These are phyloP conservation scores for Eidolon dupreanum DNA, from an alignment of 2,797 vertebrate species.

Conservation along the genomic window DNA sequence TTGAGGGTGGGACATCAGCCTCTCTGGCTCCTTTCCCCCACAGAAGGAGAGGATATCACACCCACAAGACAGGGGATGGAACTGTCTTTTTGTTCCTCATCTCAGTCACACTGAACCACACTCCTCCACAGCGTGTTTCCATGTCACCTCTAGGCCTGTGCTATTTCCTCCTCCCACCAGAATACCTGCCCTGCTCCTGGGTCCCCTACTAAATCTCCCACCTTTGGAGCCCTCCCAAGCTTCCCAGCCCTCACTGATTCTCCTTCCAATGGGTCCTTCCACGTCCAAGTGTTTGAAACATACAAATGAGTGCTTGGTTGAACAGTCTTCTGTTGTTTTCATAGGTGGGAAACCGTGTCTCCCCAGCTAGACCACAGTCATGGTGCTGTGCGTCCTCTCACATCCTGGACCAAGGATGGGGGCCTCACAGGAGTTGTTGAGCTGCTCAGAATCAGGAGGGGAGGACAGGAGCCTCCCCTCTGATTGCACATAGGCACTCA, in stretches of 20 bases:
- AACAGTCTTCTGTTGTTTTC: neutral
- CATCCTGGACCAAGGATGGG: neutral
- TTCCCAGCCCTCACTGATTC: neutral
- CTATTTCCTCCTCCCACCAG: neutral
- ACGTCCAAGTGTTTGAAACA: neutral
- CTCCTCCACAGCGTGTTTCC: fast-evolving
- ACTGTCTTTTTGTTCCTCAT: neutral
- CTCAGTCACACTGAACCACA: neutral
- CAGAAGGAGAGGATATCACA: neutral
- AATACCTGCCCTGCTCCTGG: neutral
- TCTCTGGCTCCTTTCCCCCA: neutral
- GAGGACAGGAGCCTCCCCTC: neutral
- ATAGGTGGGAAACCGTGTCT: neutral
- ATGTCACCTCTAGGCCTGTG: neutral
- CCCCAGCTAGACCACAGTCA: neutral
- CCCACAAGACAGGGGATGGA: neutral
- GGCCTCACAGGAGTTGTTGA: neutral
- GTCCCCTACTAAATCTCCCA: neutral
- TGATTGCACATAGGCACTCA: neutral
- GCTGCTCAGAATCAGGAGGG: neutral
- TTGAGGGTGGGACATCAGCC: neutral
- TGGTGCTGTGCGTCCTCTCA: neutral
- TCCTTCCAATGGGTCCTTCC: neutral
- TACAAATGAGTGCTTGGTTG: neutral
- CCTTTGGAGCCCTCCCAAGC: too few relatives aligned